Evolutionary conservation across 2,888 invertebrate species (phyloP).

Genomic region (Epinotia nisella): DNA sequence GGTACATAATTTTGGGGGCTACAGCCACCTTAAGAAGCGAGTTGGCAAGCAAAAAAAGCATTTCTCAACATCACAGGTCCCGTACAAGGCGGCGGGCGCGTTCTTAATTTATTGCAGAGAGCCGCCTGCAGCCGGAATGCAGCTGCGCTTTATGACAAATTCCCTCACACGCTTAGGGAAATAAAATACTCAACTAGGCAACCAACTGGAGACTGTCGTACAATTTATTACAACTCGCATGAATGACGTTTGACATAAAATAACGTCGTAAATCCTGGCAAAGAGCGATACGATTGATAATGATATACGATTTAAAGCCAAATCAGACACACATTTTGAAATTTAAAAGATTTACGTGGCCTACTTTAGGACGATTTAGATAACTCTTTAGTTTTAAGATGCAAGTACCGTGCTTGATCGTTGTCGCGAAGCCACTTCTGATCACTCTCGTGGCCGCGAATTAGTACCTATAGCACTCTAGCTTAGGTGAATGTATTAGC

Average conservation of each 20-base stretch:
- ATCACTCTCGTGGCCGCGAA: no score
- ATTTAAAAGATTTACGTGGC: conserved; percentile 50
- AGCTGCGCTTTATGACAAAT: conserved; percentile 58
- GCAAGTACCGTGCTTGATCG: background rate
- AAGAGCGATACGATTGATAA: conserved; percentile 53
- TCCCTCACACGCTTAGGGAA: conserved; percentile 57
- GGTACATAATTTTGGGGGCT: no score
- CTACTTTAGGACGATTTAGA: conserved; percentile 35
- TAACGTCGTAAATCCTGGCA: conserved; percentile 51
- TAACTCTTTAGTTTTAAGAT: background rate
- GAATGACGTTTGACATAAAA: conserved; percentile 55
- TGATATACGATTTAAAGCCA: conserved; percentile 51
- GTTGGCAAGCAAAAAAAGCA: conserved; percentile 54
- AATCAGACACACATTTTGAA: conserved; percentile 56
- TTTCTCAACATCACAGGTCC: conserved; percentile 55
- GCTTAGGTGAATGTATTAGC: no score
- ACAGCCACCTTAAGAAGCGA: conserved; percentile 39
- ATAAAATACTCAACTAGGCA: conserved; percentile 56
- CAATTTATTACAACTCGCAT: conserved; percentile 56
- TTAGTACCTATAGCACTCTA: no score
- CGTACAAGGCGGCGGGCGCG: conserved; percentile 49
- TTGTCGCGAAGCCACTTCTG: no score
- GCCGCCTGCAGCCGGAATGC: conserved; percentile 49
- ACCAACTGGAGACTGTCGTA: conserved; percentile 49
- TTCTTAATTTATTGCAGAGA: conserved; percentile 52